Base-by-base conservation (phyloP, 2,888 invertebrate species). In the Troides helena region DNA sequence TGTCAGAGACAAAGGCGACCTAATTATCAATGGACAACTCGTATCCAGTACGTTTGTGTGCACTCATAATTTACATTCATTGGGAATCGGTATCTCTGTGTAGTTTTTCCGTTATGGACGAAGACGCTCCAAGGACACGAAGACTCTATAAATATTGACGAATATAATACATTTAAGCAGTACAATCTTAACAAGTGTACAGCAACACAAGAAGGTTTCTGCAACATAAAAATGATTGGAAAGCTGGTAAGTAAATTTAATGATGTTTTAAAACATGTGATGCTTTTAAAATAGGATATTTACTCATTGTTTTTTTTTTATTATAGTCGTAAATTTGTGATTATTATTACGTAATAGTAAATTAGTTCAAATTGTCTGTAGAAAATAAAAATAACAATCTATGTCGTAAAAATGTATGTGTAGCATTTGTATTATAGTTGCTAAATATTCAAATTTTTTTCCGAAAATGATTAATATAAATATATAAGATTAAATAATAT, bases 21-120 rank as follows among this genome's bases (percentile, higher is more conserved):
- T 89, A 84, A 87, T 90, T 92, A 81, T 74, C 76, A 66, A 92
- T 92, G 88, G 87, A 77, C 74, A 78, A 65, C 88, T 85, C 86
- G 91, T 92, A 78, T 75, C 71, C 72, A 72, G 76, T 80, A 80
- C 82, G 85, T 84, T 83, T 83, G 87, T 85, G 82, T 86, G 85
- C 81, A 82, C 77, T 83, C 80, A 83, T 90, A 87, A 90, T 87
- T 88, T 88, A 88, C 85, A 87, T 88, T 81, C 82, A 85, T 86
- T 89, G 87, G 89, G 89, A 82, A 80, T 82, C 84, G 85, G 85
- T 81, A 79, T 80, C 77, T 82, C 80, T 84, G 83, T 83, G 82
- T 88, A 84, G 79, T 82, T 84, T 86, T 86, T 88, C 80, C 80
- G 83, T 88, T 88, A 87, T 88, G 89, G 89, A 88, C 84, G 78